Conservation (phyloP, 2,113 vertebrate genomes). For the Elgaria multicarinata region DNA sequence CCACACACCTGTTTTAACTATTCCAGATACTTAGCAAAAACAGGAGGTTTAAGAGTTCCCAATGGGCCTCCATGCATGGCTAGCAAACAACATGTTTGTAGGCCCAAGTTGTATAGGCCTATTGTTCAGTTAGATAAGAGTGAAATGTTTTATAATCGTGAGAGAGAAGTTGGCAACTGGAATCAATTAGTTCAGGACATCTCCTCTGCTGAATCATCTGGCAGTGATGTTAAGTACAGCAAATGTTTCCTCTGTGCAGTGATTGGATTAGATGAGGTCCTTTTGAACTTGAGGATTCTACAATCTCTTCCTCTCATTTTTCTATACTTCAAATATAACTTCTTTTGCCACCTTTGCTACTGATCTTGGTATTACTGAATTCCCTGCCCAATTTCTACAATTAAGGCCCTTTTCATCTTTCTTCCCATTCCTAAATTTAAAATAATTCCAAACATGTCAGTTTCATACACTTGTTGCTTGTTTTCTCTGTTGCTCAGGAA, state of each 20-base stretch:
- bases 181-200: not conserved
- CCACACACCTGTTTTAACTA: no score
- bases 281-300: conserved; percentile 4
- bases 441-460: not conserved
- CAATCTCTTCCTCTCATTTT: rapidly evolving
- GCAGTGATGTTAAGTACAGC: not conserved
- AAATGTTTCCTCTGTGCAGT: not conserved
- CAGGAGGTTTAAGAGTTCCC: not conserved
- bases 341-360: not conserved
- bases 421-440: not conserved
- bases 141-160: not conserved
- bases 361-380: not conserved
- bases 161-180: not conserved
- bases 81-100: not conserved
- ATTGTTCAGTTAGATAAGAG: not conserved
- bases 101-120: not conserved
- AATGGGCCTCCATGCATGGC: no score
- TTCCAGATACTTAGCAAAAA: not conserved
- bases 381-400: not conserved
- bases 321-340: not conserved
- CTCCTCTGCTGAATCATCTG: not conserved
- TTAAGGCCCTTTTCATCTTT: not conserved
- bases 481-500: not conserved
- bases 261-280: conserved; percentile 11
- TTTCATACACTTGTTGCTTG: not conserved